These are phyloP conservation scores for Peromyscus nudipes DNA, from an alignment of 2,797 vertebrate species.

Conservation along the genomic window DNA sequence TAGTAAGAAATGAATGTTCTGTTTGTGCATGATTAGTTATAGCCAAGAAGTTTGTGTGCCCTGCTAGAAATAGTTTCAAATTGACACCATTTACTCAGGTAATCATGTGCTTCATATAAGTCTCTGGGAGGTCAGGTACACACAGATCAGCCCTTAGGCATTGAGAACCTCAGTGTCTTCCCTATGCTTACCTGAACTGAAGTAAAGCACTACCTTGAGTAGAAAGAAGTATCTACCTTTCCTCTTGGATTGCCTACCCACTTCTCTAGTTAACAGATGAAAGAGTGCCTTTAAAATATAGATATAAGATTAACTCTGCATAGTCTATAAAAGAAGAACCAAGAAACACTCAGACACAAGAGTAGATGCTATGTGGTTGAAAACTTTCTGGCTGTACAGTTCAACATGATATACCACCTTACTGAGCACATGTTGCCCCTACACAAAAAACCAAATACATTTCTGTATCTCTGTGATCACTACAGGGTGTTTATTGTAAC, in stretches of 20 bases:
- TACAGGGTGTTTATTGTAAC: not conserved
- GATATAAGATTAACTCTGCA: not conserved
- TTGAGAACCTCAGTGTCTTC: not conserved
- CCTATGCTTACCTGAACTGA: not conserved
- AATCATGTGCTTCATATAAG: not conserved
- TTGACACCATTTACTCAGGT: not conserved
- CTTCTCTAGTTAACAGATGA: slow-evolving; percentile 20
- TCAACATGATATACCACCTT: not conserved
- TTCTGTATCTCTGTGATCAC: not conserved
- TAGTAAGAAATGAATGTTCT: slow-evolving; percentile 19
- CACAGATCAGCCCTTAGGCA: not conserved
- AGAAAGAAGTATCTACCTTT: not conserved
- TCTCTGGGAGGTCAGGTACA: not conserved
- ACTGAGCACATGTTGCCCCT: not conserved
- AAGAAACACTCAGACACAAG: not conserved
- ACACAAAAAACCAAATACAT: not conserved
- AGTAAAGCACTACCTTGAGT: not conserved
- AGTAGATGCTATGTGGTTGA: not conserved
- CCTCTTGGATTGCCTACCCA: not conserved
- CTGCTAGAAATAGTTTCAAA: not conserved
- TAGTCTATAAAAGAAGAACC: not conserved
- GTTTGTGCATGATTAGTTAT: not conserved
- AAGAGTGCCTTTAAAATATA: not conserved
- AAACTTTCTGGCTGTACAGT: not conserved
- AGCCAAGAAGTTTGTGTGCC: not conserved